Percentiles rank a stretch among this genome's conserved stretches.
phyloP scores from a whole-genome alignment of 1,140 invertebrate species.

The Apis cerana region DNA sequence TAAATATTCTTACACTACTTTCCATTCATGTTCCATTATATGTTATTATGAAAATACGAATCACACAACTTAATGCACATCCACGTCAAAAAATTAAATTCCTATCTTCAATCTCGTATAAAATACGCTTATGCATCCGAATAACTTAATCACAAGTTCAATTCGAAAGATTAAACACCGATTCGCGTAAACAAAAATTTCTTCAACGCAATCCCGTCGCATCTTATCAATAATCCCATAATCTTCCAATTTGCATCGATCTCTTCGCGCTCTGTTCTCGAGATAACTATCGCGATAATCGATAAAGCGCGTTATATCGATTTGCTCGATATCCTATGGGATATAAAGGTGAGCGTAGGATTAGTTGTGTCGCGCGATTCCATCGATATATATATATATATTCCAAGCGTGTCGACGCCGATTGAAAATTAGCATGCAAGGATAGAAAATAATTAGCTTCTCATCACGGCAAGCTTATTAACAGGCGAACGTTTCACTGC shows the following conservation, averaged over 20 bases:
- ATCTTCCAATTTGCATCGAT: conserved; percentile 5
- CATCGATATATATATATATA: background rate
- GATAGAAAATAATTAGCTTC: conserved; percentile 38
- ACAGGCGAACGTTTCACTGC: conserved; percentile 24
- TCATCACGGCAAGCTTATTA: conserved; percentile 27
- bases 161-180: no score
- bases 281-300: background rate
- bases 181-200: background rate
- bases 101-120: no score
- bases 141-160: no score
- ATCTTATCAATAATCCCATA: background rate
- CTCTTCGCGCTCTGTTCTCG: background rate
- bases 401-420: background rate
- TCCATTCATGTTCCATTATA: no score
- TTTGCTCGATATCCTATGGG: background rate
- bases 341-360: background rate
- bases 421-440: background rate
- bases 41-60: no score
- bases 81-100: no score
- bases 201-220: background rate
- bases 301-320: background rate
- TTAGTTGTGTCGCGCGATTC: conserved; percentile 2
- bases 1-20: no score
- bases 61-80: no score
- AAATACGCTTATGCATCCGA: no score